Conservation (phyloP, 1,140 invertebrate genomes). For the Gonioctena quinquepunctata region DNA sequence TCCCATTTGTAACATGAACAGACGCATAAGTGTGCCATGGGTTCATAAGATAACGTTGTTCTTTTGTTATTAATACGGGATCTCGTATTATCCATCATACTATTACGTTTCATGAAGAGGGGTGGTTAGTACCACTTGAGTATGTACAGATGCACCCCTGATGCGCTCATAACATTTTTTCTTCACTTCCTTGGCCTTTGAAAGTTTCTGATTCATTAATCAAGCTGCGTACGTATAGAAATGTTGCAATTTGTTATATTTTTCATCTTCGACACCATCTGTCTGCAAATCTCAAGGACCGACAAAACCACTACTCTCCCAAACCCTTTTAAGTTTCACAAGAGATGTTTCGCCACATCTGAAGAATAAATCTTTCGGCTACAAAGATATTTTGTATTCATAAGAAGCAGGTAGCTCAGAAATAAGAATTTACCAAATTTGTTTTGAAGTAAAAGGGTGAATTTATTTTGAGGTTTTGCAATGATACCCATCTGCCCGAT, state of each 20-base stretch:
- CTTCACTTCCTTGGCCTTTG: neutral
- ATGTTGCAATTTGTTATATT: conserved; percentile 15
- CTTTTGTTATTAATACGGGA: conserved; percentile 14
- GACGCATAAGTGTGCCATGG: conserved; percentile 20
- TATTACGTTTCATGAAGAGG: conserved; percentile 1
- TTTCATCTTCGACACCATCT: conserved; percentile 10
- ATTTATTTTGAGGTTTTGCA: conserved; percentile 6
- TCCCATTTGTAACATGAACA: conserved; percentile 4
- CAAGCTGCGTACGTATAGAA: neutral
- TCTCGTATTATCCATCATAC: conserved; percentile 1
- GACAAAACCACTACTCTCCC: neutral
- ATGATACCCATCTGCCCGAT: conserved; percentile 18
- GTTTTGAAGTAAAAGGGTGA: conserved; percentile 28
- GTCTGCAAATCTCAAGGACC: conserved; percentile 15
- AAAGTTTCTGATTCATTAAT: neutral
- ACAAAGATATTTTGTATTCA: conserved; percentile 2
- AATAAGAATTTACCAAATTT: conserved; percentile 3
- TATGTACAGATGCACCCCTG: conserved; percentile 1
- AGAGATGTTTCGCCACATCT: conserved; percentile 19
- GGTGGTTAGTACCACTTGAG: neutral
- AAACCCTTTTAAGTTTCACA: conserved; percentile 17
- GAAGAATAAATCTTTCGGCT: conserved; percentile 5
- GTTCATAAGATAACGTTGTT: conserved; percentile 20
- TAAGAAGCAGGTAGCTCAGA: conserved; percentile 18
- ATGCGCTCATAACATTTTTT: conserved; percentile 4